Conservation (phyloP, 2,113 vertebrate species). For the Phrynocephalus versicolor region DNA sequence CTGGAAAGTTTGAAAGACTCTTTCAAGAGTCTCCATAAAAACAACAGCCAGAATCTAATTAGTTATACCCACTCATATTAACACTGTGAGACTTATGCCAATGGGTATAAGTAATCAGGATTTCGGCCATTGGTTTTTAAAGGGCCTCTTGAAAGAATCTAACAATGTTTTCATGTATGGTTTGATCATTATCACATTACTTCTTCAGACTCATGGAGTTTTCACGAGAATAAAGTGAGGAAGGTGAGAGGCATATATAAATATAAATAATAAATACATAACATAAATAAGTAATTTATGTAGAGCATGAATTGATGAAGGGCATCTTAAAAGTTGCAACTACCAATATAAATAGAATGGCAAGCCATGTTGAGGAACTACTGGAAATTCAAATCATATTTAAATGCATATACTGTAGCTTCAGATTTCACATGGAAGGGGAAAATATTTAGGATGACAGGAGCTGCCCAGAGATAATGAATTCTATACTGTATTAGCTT, state of each 20-base stretch:
- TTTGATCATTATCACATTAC: background rate
- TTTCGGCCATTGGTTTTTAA: too few relatives aligned
- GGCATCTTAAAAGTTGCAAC: background rate
- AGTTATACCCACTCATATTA: too few relatives aligned
- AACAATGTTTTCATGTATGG: background rate
- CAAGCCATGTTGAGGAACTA: background rate
- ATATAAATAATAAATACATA: too few relatives aligned
- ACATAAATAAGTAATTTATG: too few relatives aligned
- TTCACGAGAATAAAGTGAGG: too few relatives aligned
- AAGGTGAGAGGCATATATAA: too few relatives aligned
- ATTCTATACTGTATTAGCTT: background rate
- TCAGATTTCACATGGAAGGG: fast-evolving
- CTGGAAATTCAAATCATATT: background rate
- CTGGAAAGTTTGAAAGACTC: background rate
- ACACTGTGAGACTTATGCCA: too few relatives aligned
- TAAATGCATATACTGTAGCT: background rate
- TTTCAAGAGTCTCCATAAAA: background rate
- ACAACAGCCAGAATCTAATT: too few relatives aligned
- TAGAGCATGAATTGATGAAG: background rate
- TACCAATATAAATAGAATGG: background rate
- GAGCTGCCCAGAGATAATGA: background rate
- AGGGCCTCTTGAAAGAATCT: background rate
- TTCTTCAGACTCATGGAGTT: too few relatives aligned
- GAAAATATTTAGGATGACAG: background rate
- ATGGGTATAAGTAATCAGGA: too few relatives aligned